Base-by-base conservation (phyloP, 2,888 invertebrate species). In the Mechanitis messenoides region DNA sequence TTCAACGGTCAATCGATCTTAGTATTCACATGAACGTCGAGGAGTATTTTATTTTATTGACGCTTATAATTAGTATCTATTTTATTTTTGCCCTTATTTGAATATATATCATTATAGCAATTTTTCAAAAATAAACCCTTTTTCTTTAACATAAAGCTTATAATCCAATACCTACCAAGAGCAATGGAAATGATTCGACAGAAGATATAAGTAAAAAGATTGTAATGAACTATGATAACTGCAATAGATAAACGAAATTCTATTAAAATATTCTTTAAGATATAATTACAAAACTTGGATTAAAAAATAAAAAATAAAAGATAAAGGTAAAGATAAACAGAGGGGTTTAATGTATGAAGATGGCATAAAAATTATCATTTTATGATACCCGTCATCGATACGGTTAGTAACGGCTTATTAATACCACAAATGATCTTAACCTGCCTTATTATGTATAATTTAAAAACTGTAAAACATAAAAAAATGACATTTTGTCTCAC, bases 161-260 rank as follows among this genome's bases (percentile, higher is more conserved):
- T 56, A 28, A 31, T 45, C 33, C 31, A 46, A 45, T 45, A 53
- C 11, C n/a, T 0, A 7, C 20, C 38, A 55, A 55, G 50, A 54
- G 20, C 45, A 42, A 55, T 47, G 45, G 42, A 58, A 58, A 55
- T 58, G 47, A 53, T 58, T 55, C 20, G 35, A 61, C 55, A 42
- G n/a, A 45, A 63, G 61, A 64, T 60, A 60, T 64, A 58, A 60
- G 54, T 59, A 64, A 65, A 61, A 62, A 64, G 60, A 59, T 58
- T 59, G 64, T 60, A 66, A 64, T 62, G 58, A 57, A 64, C 59
- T 33, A 46, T 59, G 62, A 62, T 62, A 59, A 47, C 33, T 54
- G 28, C 53, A 42, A 11, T 53, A 56, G 56, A 62, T 62, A 62
- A 62, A 57, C 54, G 54, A 62, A 55, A 62, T 56, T 62, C 62